Base-by-base conservation (phyloP, 2,113 vertebrate genomes). In the Triplophysa dalaica region DNA sequence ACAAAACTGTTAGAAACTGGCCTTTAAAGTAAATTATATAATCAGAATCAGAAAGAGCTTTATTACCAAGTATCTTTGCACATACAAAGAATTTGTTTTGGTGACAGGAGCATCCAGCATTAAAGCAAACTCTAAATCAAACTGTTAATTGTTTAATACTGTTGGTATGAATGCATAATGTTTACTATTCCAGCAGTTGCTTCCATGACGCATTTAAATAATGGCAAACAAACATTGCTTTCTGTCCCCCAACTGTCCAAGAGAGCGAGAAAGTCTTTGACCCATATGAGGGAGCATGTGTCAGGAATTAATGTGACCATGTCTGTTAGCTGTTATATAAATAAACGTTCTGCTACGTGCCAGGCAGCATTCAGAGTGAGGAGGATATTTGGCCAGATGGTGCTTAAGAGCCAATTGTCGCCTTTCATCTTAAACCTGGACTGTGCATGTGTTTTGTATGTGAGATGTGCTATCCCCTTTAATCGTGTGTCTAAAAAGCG, bases 311-410 rank as follows among this genome's bases (percentile, higher is more conserved):
- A 65, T 82, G 77, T 82, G 73, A 41, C 12, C 60, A 33, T 54
- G 61, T 66, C 54, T 78, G 64, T 76, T 73, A 68, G 81, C 66
- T 61, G 41, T 45, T 21, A 74, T 43, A 70, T 69, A 73, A 54
- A 68, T 76, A 67, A 72, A 75, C 16, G 14, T 50, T 75, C 62
- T 58, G 75, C 82, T 88, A 88, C 87, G 87, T 88, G 87, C 80
- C 66, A 64, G 45, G 22, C 56, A 75, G 80, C 77, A 81, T 75
- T 41, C 75, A 48, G 21, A 45, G 17, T 11, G 78, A 83, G 85
- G 77, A 80, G 45, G 16, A 67, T 82, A 85, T 88, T 84, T 63
- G 72, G 70, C 75, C 85, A 88, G 85, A 85, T 82, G 72, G 82
- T 24, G 67, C 77, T 74, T 77, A 41, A 82, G 80, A 67, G 41